A percentile compares a stretch with the other conserved stretches of the same genome.
These are phyloP conservation scores for Bos indicus DNA, from an alignment of 2,113 vertebrate genomes.

Conservation along the genomic window DNA sequence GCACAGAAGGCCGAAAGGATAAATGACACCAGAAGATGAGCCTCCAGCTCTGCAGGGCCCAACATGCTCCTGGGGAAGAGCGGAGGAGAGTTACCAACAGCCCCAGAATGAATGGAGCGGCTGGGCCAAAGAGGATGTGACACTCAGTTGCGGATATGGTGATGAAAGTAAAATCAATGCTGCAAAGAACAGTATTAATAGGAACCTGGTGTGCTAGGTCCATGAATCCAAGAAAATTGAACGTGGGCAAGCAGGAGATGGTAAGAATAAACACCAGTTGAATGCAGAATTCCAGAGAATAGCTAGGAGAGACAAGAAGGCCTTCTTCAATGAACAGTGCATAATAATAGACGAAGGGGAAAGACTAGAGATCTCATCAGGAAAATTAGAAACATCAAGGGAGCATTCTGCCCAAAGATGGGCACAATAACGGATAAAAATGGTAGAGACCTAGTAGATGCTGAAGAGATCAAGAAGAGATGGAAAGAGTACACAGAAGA, in stretches of 20 bases:
- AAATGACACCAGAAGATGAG: background rate
- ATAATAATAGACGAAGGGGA: background rate
- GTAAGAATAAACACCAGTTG: background rate
- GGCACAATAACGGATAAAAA: rapidly evolving
- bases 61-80: rapidly evolving
- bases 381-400: background rate
- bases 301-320: background rate
- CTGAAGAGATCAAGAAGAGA: background rate
- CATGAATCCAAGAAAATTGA: rapidly evolving
- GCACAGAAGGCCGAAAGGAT: background rate
- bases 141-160: rapidly evolving
- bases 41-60: background rate
- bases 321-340: background rate
- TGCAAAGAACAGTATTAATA: rapidly evolving
- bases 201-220: background rate
- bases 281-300: background rate
- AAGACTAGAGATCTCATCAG: background rate
- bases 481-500: background rate
- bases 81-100: rapidly evolving
- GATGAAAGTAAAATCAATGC: background rate
- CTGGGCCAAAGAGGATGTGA: rapidly evolving
- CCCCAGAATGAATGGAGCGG: background rate
- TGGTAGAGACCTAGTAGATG: background rate
- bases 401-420: background rate
- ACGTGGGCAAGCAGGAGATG: background rate